A percentile compares a stretch with the other conserved stretches of the same genome.
Conservation (phyloP, 2,113 vertebrate species). For the Plestiodon gilberti region DNA sequence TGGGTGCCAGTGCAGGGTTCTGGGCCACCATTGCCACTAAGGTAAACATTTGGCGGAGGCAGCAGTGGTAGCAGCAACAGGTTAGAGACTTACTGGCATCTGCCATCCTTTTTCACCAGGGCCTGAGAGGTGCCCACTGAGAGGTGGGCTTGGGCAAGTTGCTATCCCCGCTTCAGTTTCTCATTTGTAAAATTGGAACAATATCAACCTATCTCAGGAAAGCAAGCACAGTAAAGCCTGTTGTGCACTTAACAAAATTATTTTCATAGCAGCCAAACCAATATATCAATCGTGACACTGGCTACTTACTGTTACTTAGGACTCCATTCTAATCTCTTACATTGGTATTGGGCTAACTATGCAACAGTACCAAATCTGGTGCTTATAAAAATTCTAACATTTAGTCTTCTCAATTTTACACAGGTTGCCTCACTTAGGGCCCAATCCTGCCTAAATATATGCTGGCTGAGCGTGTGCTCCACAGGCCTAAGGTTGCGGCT, state of each 20-base stretch:
- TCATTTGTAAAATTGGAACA: not conserved
- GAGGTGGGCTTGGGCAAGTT: not conserved
- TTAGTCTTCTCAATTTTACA: not conserved
- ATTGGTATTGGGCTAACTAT: not conserved
- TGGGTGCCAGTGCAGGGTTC: no score
- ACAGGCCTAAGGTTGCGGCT: no score
- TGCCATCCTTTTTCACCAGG: no score
- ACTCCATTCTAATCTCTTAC: not conserved
- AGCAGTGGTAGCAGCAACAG: no score
- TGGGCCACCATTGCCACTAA: no score
- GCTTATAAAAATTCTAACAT: not conserved
- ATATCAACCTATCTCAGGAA: not conserved
- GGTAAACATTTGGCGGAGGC: no score
- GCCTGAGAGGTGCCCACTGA: no score
- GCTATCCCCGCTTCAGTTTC: not conserved
- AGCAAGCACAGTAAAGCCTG: not conserved
- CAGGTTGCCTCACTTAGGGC: not conserved
- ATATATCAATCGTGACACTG: not conserved
- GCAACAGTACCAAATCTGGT: not conserved
- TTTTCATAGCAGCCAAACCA: no score
- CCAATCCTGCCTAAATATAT: no score
- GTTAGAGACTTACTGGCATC: no score
- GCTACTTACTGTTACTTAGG: not conserved
- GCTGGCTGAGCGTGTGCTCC: no score
- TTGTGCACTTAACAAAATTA: not conserved